These are phyloP conservation scores for Brotula barbata DNA, from an alignment of 2,797 vertebrate genomes.

Conservation along the genomic window DNA sequence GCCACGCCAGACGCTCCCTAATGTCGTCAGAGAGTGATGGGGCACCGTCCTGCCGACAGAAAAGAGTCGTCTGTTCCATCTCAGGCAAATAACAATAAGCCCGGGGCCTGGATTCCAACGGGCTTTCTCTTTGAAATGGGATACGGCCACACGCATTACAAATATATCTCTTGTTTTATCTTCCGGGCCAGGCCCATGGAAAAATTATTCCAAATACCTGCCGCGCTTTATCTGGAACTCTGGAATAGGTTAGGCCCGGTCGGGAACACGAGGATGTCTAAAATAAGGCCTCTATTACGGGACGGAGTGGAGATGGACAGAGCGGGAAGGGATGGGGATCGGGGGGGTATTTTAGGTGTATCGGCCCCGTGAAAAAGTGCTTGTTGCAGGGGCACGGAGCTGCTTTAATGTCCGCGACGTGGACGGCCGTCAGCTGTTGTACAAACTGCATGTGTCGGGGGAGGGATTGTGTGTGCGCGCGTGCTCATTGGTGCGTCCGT, in stretches of 20 bases:
- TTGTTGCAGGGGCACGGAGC: slow-evolving; percentile 72
- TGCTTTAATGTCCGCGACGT: slow-evolving; percentile 74
- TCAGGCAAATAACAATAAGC: slow-evolving; percentile 81
- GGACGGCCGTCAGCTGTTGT: slow-evolving; percentile 74
- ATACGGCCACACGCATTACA: slow-evolving; percentile 78
- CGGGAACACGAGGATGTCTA: slow-evolving; percentile 80
- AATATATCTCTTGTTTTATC: slow-evolving; percentile 86
- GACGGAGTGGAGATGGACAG: slow-evolving; percentile 76
- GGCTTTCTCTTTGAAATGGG: slow-evolving; percentile 84
- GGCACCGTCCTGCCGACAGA: slow-evolving; percentile 71
- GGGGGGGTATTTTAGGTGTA: slow-evolving; percentile 77
- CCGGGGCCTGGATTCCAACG: slow-evolving; percentile 69
- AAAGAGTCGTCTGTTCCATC: slow-evolving; percentile 77
- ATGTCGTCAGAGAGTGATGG: slow-evolving; percentile 76
- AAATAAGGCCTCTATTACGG: slow-evolving; percentile 84
- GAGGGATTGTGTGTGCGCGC: slow-evolving; percentile 52
- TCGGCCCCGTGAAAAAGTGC: slow-evolving; percentile 70
- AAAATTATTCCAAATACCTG: slow-evolving; percentile 86
- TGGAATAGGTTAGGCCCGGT: slow-evolving; percentile 78
- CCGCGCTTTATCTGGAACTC: slow-evolving; percentile 80
- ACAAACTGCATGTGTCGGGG: slow-evolving; percentile 62
- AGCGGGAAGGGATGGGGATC: slow-evolving; percentile 69
- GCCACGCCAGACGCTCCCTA: slow-evolving; percentile 43
- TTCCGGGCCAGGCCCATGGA: slow-evolving; percentile 79
- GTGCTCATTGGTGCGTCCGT: slow-evolving; percentile 57